Conservation (phyloP, 2,888 invertebrate genomes). For the Leucozona laternaria region DNA sequence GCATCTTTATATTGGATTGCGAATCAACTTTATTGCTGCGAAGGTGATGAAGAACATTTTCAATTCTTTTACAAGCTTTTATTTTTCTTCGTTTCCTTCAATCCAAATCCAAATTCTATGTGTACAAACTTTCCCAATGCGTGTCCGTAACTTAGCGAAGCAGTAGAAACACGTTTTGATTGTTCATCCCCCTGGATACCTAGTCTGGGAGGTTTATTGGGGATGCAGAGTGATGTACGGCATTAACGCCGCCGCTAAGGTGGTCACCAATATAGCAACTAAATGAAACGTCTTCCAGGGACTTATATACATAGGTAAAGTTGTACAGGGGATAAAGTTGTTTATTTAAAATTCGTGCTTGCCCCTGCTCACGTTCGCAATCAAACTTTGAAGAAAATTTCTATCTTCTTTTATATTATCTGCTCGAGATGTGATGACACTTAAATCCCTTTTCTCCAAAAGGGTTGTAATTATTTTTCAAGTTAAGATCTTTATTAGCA, state of each 20-base stretch:
- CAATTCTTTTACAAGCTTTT: constrained; percentile 42
- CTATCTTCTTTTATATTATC: constrained; percentile 59
- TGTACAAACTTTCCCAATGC: constrained; percentile 14
- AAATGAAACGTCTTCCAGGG: background rate
- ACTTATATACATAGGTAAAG: background rate
- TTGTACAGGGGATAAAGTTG: constrained; percentile 10
- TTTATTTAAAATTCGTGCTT: constrained; percentile 28
- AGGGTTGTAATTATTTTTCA: constrained; percentile 63
- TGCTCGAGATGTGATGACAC: constrained; percentile 67
- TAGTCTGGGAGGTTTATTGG: background rate
- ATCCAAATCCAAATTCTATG: background rate
- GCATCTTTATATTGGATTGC: constrained; percentile 9
- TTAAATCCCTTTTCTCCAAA: constrained; percentile 50
- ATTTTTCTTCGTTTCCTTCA: constrained; percentile 21
- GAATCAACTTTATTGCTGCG: constrained; percentile 58
- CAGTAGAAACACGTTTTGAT: constrained; percentile 32
- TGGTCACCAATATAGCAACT: constrained; percentile 37
- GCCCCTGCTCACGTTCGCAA: constrained; percentile 51
- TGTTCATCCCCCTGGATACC: constrained; percentile 26
- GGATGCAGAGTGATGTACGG: constrained; percentile 24
- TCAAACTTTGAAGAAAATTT: constrained; percentile 51
- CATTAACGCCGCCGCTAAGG: constrained; percentile 29
- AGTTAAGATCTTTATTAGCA: constrained; percentile 66
- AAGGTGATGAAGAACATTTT: constrained; percentile 56
- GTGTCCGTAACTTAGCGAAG: constrained; percentile 22